phyloP scores from a whole-genome alignment of 2,888 invertebrate species.

The Epinotia brunnichana region DNA sequence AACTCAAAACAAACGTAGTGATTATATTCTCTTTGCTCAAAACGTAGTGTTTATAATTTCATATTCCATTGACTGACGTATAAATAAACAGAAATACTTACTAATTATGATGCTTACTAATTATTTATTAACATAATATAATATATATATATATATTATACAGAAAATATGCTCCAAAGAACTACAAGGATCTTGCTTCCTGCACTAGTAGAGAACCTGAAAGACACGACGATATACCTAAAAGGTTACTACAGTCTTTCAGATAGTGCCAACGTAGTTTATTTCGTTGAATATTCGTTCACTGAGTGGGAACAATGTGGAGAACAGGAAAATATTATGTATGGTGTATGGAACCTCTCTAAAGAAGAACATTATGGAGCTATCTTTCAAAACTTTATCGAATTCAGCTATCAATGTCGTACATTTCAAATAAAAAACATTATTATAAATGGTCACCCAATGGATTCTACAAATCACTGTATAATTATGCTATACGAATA shows the following conservation, averaged over 20 bases:
- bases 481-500: slow-evolving; percentile 71
- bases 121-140: background rate
- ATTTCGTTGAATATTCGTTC: slow-evolving; percentile 59
- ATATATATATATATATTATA: background rate
- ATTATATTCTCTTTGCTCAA: too few relatives aligned
- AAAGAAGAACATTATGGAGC: slow-evolving; percentile 43
- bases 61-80: too few relatives aligned
- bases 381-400: slow-evolving; percentile 53
- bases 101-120: background rate
- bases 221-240: slow-evolving; percentile 55
- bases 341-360: slow-evolving; percentile 57
- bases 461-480: slow-evolving; percentile 53
- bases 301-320: slow-evolving; percentile 47
- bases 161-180: slow-evolving; percentile 36
- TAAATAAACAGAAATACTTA: too few relatives aligned
- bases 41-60: too few relatives aligned
- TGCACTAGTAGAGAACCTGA: slow-evolving; percentile 47
- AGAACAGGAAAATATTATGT: slow-evolving; percentile 52
- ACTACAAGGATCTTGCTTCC: slow-evolving; percentile 63
- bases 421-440: slow-evolving; percentile 55
- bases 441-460: slow-evolving; percentile 55
- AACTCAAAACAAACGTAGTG: too few relatives aligned
- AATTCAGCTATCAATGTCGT: slow-evolving; percentile 49
- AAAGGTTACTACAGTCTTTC: slow-evolving; percentile 58
- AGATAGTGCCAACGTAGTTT: slow-evolving; percentile 57